Percentiles rank a stretch among this genome's conserved stretches.
phyloP scores from a whole-genome alignment of 2,888 invertebrate genomes.

The Imbricaverruca yamaguchii region DNA sequence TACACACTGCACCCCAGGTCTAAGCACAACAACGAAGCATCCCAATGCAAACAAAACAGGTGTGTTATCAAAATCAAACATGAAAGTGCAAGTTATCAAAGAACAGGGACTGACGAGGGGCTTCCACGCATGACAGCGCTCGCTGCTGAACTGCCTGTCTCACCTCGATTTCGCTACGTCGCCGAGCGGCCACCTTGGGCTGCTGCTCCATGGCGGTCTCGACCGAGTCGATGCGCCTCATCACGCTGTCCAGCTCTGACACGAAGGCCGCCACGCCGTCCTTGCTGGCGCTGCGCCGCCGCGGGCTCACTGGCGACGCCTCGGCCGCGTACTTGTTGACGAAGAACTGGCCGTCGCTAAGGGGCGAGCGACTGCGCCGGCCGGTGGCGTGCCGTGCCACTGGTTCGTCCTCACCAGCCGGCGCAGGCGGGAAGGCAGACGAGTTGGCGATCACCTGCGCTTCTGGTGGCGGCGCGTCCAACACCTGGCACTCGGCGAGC shows the following conservation, averaged over 20 bases:
- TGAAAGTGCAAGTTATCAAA: too few species aligned
- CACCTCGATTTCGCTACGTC: constrained; percentile 8
- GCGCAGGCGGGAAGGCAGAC: neutral
- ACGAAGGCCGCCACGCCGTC: constrained; percentile 47
- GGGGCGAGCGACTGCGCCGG: neutral
- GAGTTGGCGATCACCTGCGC: constrained; percentile 8
- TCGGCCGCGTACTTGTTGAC: constrained; percentile 7
- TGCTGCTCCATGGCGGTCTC: constrained; percentile 54
- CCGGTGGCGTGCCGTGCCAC: neutral
- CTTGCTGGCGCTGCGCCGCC: constrained; percentile 31
- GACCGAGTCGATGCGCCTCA: constrained; percentile 53
- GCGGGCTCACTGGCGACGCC: neutral
- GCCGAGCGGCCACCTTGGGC: constrained; percentile 53
- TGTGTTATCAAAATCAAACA: too few species aligned
- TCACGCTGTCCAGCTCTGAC: constrained; percentile 52
- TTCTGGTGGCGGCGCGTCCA: neutral
- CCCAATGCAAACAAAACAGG: too few species aligned
- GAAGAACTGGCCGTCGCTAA: neutral
- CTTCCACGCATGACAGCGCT: too few species aligned
- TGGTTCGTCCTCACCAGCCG: neutral
- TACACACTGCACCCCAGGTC: too few species aligned
- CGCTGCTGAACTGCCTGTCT: neutral
- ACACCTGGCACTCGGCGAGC: neutral
- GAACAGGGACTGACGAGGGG: too few species aligned
- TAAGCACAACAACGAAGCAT: too few species aligned